Percentiles rank a stretch among this genome's conserved stretches.
Evolutionary conservation across 2,888 invertebrate species (phyloP).

Genomic region (Chymomyza amoena): DNA sequence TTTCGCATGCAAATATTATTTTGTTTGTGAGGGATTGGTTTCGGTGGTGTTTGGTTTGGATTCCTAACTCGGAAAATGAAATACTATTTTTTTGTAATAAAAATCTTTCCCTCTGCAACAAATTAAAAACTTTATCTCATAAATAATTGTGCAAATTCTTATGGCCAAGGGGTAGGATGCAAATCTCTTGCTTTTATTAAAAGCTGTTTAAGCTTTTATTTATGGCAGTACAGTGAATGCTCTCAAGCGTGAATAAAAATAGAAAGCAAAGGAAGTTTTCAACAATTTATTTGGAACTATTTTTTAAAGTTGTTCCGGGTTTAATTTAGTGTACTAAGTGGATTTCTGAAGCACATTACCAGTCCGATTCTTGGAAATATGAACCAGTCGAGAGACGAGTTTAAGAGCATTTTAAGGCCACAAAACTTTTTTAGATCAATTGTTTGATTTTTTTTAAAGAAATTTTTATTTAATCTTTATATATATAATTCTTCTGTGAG

Average conservation of each 20-base stretch:
- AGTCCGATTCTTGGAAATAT: too few species aligned
- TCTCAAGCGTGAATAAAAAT: neutral
- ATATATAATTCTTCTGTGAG: too few species aligned
- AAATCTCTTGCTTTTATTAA: neutral
- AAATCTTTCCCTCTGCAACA: conserved; percentile 35
- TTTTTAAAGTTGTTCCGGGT: too few species aligned
- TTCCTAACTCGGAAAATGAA: conserved; percentile 3
- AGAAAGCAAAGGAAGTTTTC: too few species aligned
- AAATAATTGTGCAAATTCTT: conserved; percentile 51
- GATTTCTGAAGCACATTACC: too few species aligned
- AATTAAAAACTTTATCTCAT: conserved; percentile 65
- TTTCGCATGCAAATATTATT: neutral
- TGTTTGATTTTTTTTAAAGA: too few species aligned
- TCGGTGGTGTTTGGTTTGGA: neutral
- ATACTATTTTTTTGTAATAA: conserved; percentile 52
- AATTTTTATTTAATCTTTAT: too few species aligned
- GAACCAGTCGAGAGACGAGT: too few species aligned
- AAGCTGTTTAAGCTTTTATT: neutral
- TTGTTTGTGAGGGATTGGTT: neutral
- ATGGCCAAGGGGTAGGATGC: neutral
- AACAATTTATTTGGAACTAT: too few species aligned
- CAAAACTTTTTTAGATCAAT: too few species aligned
- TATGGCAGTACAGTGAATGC: neutral
- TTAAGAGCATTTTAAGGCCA: too few species aligned
- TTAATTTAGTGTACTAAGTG: too few species aligned